Evolutionary conservation across 1,140 invertebrate genomes (phyloP).

Genomic region (Schlechtendalia chinensis): DNA sequence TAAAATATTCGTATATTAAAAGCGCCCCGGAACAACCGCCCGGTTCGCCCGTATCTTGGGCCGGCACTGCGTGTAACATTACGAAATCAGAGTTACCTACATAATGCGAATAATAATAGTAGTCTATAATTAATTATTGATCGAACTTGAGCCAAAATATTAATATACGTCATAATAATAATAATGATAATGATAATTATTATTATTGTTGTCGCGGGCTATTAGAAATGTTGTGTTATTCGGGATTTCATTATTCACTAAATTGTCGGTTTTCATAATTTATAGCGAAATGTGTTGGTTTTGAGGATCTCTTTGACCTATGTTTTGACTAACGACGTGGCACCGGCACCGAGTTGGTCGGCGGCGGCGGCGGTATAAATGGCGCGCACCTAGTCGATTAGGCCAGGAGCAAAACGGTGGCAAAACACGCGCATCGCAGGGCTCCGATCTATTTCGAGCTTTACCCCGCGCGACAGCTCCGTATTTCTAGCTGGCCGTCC

Average conservation of each 20-base stretch:
- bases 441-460: conserved; percentile 47
- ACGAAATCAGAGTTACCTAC: no score
- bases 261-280: background rate
- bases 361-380: background rate
- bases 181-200: no score
- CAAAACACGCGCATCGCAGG: background rate
- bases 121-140: no score
- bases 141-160: no score
- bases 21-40: no score
- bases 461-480: conserved; percentile 43
- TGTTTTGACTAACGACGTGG: background rate
- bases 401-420: background rate
- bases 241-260: background rate
- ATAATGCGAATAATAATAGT: no score
- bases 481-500: conserved; percentile 46
- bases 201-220: no score
- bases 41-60: no score
- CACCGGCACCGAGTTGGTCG: background rate
- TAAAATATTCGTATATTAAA: no score
- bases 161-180: no score
- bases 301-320: background rate
- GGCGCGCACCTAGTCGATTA: conserved; percentile 9
- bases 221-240: background rate
- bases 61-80: no score
- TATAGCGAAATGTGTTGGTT: no score